Conservation (phyloP, 2,113 vertebrate species). For the Cisticola juncidis region DNA sequence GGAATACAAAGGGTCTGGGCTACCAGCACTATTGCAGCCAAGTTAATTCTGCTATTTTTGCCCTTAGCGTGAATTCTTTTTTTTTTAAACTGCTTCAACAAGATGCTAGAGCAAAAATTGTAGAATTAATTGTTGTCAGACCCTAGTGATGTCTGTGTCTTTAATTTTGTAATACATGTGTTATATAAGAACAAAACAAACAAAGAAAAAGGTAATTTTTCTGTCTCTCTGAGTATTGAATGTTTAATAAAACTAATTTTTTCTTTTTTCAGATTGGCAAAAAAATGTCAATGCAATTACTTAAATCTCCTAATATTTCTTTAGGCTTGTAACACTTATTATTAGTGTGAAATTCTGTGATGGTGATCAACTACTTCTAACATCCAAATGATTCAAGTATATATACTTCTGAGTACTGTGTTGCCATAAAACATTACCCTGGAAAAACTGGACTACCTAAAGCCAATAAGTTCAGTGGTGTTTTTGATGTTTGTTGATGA, state of each 20-base stretch:
- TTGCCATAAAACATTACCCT: constrained; percentile 36
- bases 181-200: background rate
- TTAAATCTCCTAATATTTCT: constrained; percentile 7
- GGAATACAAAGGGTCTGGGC: constrained; percentile 17
- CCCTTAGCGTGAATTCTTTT: constrained; percentile 24
- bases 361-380: background rate
- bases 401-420: background rate
- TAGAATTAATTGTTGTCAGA: constrained; percentile 62
- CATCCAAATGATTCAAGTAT: background rate
- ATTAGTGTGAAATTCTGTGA: constrained; percentile 9
- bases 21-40: constrained; percentile 14
- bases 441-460: background rate
- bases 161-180: constrained; percentile 9
- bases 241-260: constrained; percentile 51
- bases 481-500: constrained; percentile 40
- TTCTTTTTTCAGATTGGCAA: constrained; percentile 33
- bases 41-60: constrained; percentile 60
- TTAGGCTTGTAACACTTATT: background rate
- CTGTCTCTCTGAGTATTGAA: constrained; percentile 22
- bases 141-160: constrained; percentile 11
- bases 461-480: background rate
- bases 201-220: constrained; percentile 20
- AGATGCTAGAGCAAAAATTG: constrained; percentile 26
- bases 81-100: constrained; percentile 38
- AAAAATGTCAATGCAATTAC: constrained; percentile 8